A percentile compares a stretch with the other conserved stretches of the same genome.
Conservation (phyloP, 2,113 vertebrate genomes). For the Phrynosoma blainvillii region DNA sequence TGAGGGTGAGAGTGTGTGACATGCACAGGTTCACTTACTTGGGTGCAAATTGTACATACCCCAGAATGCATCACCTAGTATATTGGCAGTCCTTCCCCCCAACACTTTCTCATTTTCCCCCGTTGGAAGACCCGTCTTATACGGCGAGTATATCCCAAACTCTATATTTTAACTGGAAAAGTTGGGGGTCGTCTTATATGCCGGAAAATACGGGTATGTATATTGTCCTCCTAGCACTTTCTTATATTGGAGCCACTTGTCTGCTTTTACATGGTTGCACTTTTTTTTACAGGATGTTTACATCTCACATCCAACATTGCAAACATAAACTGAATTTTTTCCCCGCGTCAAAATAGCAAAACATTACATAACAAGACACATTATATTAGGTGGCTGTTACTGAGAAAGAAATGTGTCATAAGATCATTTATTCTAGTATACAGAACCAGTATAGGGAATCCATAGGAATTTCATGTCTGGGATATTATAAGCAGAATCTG, state of each 20-base stretch:
- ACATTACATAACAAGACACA: rapidly evolving
- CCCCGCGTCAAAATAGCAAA: neutral
- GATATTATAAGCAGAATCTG: neutral
- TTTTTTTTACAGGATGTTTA: neutral
- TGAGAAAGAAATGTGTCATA: neutral
- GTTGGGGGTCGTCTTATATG: too few relatives aligned
- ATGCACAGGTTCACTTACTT: too few relatives aligned
- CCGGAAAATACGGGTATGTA: neutral
- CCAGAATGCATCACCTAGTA: too few relatives aligned
- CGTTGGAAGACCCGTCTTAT: too few relatives aligned
- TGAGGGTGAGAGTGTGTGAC: too few relatives aligned
- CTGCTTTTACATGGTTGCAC: rapidly evolving
- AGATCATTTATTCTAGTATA: neutral
- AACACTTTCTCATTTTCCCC: too few relatives aligned
- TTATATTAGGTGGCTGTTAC: neutral
- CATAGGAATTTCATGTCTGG: neutral
- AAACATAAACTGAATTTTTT: neutral
- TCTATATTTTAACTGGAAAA: too few relatives aligned
- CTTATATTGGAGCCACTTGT: neutral
- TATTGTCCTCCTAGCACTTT: neutral
- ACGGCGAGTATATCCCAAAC: too few relatives aligned
- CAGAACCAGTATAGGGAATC: neutral
- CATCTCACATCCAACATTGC: rapidly evolving
- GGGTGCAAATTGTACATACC: too few relatives aligned
- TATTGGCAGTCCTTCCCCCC: too few relatives aligned